Evolutionary conservation across 1,140 invertebrate genomes (phyloP).

Genomic region (Liolophura sinensis): DNA sequence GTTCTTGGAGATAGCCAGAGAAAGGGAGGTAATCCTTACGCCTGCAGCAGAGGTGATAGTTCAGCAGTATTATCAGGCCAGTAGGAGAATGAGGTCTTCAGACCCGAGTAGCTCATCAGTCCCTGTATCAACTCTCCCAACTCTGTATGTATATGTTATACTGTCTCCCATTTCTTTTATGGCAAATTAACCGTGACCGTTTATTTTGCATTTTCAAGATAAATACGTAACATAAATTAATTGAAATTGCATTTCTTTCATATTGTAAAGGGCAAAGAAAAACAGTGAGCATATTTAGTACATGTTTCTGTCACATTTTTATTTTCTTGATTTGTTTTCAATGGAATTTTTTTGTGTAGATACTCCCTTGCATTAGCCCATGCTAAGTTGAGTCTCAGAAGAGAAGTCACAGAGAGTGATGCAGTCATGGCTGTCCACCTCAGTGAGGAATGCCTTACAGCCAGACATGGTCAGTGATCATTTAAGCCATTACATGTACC

Average conservation of each 20-base stretch:
- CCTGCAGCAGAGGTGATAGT: slow-evolving; percentile 26
- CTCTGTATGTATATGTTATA: slow-evolving; percentile 21
- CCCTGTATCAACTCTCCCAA: slow-evolving; percentile 24
- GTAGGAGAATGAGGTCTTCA: slow-evolving; percentile 24
- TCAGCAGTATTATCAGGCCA: slow-evolving; percentile 27
- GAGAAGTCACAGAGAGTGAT: slow-evolving; percentile 26
- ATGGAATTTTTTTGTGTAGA: slow-evolving; percentile 21
- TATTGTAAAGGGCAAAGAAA: background rate
- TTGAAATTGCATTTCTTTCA: background rate
- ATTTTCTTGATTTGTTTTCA: too few species aligned
- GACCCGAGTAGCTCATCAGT: slow-evolving; percentile 14
- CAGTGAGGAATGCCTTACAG: slow-evolving; percentile 33
- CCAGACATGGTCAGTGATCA: slow-evolving; percentile 27
- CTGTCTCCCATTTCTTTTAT: background rate
- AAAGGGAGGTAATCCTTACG: background rate
- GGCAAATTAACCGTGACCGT: background rate
- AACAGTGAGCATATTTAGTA: background rate
- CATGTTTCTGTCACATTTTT: background rate
- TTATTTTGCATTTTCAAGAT: background rate
- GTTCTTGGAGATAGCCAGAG: too few species aligned
- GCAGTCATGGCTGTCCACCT: slow-evolving; percentile 33
- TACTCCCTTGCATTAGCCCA: slow-evolving; percentile 24
- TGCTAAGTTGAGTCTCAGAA: slow-evolving; percentile 29
- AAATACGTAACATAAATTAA: background rate
- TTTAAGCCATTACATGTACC: too few species aligned